Conservation (phyloP, 2,113 vertebrate species). For the Pao palembangensis region DNA sequence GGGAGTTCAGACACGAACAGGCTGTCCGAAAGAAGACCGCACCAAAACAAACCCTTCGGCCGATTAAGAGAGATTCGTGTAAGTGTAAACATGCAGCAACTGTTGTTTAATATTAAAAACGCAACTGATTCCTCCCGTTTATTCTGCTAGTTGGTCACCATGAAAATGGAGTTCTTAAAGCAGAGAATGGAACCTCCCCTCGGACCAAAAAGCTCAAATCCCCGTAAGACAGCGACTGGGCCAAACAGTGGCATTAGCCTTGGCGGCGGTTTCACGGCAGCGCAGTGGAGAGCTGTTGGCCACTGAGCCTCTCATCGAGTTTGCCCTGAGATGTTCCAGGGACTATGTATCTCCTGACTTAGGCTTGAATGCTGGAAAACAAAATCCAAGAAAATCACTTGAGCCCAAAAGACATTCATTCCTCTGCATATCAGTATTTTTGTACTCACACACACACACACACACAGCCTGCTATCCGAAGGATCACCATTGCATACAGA, state of each 20-base stretch:
- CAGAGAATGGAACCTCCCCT: slow-evolving; percentile 89
- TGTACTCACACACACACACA: slow-evolving; percentile 3
- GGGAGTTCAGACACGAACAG: slow-evolving; percentile 88
- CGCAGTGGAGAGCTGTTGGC: slow-evolving; percentile 36
- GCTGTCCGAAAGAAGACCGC: slow-evolving; percentile 77
- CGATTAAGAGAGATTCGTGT: slow-evolving; percentile 87
- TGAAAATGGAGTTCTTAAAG: slow-evolving; percentile 91
- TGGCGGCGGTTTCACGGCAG: slow-evolving; percentile 44
- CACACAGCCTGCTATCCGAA: slow-evolving; percentile 42
- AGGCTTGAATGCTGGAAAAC: slow-evolving; percentile 62
- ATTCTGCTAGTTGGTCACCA: slow-evolving; percentile 78
- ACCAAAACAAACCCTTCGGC: slow-evolving; percentile 76
- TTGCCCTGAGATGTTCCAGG: slow-evolving; percentile 34
- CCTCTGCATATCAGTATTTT: slow-evolving; percentile 64
- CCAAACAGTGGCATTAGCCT: slow-evolving; percentile 30
- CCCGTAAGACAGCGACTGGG: slow-evolving; percentile 73
- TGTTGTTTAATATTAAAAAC: neutral
- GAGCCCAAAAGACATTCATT: slow-evolving; percentile 61
- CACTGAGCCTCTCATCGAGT: slow-evolving; percentile 26
- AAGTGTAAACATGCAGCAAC: slow-evolving; percentile 43
- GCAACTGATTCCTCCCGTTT: neutral
- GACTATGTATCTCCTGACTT: slow-evolving; percentile 51
- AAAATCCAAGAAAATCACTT: slow-evolving; percentile 52
- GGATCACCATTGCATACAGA: slow-evolving; percentile 45
- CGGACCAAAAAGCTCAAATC: slow-evolving; percentile 94